A percentile compares a stretch with the other conserved stretches of the same genome.
These are phyloP conservation scores for Cavia aperea DNA, from an alignment of 2,113 vertebrate genomes.

Conservation along the genomic window DNA sequence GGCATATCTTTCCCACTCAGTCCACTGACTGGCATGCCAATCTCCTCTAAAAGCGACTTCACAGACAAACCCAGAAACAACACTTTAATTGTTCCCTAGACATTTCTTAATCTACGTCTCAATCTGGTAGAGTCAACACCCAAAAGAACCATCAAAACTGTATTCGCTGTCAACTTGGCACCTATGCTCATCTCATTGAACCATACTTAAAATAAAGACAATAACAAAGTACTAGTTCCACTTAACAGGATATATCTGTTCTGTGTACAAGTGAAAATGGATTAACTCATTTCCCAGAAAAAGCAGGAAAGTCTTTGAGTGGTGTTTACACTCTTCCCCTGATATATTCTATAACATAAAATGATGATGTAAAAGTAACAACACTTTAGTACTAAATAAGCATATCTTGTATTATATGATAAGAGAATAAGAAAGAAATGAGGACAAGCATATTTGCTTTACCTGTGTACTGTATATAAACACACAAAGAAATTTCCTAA, in stretches of 20 bases:
- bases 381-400: neutral
- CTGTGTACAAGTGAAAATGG: neutral
- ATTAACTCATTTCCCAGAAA: neutral
- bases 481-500: neutral
- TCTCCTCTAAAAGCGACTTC: neutral
- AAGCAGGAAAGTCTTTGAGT: neutral
- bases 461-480: neutral
- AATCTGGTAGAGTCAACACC: neutral
- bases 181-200: neutral
- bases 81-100: neutral
- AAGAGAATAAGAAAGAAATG: neutral
- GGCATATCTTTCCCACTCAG: neutral
- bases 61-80: neutral
- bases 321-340: neutral
- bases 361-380: neutral
- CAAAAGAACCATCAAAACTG: neutral
- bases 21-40: neutral
- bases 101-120: neutral
- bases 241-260: neutral
- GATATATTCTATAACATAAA: neutral
- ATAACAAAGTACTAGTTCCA: neutral
- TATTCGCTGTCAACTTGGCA: neutral
- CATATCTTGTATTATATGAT: neutral
- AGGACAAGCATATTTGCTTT: neutral
- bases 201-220: neutral